Evolutionary conservation across 2,888 invertebrate genomes (phyloP).

Genomic region (Cephus pulcher): DNA sequence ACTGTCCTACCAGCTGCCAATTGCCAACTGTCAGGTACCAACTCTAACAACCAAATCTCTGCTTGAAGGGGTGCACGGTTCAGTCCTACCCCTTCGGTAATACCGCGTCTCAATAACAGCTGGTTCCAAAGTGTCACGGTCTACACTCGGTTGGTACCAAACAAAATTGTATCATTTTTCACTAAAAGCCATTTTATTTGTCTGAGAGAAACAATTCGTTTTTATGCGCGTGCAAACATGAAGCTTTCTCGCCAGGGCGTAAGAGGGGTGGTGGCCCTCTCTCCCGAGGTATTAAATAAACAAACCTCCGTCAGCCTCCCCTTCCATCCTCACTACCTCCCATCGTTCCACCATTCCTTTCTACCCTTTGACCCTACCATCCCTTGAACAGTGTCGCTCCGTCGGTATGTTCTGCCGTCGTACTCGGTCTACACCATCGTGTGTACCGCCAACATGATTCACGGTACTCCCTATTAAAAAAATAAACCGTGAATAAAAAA

Average conservation of each 20-base stretch:
- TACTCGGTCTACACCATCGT: background rate
- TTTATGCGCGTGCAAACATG: background rate
- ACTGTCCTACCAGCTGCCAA: background rate
- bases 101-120: background rate
- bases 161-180: conserved; percentile 6
- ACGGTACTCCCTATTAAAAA: background rate
- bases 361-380: background rate
- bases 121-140: background rate
- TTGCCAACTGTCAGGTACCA: background rate
- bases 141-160: background rate
- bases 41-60: background rate
- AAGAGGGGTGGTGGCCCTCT: background rate
- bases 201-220: conserved; percentile 2
- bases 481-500: background rate
- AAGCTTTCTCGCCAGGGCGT: background rate
- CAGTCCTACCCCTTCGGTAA: background rate
- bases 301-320: background rate
- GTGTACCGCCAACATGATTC: background rate
- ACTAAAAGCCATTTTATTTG: conserved; percentile 7
- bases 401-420: background rate
- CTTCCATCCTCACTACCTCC: background rate
- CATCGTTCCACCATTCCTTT: background rate
- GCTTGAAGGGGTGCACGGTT: background rate
- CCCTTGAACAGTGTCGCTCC: background rate
- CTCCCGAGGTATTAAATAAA: conserved; percentile 3